phyloP scores from a whole-genome alignment of 2,797 vertebrate species.

The Sebastes jordani region DNA sequence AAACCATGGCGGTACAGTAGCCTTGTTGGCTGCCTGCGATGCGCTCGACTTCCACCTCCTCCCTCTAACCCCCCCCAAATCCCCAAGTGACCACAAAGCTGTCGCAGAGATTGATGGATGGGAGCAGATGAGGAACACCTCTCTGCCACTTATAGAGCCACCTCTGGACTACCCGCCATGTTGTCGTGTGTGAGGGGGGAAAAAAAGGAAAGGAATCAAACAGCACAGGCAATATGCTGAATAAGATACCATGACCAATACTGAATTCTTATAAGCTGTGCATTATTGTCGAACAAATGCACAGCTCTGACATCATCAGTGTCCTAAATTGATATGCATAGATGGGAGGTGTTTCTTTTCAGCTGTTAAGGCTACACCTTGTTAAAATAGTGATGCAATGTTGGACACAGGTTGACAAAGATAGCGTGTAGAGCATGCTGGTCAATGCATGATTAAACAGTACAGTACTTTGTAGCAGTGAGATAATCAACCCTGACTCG shows the following conservation, averaged over 20 bases:
- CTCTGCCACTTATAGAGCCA: conserved; percentile 23
- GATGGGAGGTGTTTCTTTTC: background rate
- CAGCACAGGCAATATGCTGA: background rate
- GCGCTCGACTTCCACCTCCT: background rate
- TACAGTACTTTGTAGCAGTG: background rate
- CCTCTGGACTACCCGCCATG: conserved; percentile 15
- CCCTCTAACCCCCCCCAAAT: background rate
- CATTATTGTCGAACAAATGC: background rate
- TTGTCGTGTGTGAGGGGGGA: background rate
- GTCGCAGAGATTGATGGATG: conserved; percentile 37
- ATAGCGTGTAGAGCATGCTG: background rate
- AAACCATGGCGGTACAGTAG: background rate
- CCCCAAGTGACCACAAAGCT: conserved; percentile 36
- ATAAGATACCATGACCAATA: background rate
- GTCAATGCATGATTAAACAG: background rate
- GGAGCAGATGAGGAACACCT: conserved; percentile 33
- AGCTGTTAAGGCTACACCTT: background rate
- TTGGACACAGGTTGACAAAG: background rate
- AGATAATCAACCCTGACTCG: background rate
- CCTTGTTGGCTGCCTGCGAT: conserved; percentile 3
- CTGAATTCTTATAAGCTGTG: background rate
- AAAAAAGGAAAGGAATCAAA: background rate
- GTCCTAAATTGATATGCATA: background rate
- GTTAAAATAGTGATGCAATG: background rate
- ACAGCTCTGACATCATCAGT: background rate